A percentile compares a stretch with the other conserved stretches of the same genome.
phyloP scores from a whole-genome alignment of 2,888 invertebrate species.

The Chromoteleia sp. region DNA sequence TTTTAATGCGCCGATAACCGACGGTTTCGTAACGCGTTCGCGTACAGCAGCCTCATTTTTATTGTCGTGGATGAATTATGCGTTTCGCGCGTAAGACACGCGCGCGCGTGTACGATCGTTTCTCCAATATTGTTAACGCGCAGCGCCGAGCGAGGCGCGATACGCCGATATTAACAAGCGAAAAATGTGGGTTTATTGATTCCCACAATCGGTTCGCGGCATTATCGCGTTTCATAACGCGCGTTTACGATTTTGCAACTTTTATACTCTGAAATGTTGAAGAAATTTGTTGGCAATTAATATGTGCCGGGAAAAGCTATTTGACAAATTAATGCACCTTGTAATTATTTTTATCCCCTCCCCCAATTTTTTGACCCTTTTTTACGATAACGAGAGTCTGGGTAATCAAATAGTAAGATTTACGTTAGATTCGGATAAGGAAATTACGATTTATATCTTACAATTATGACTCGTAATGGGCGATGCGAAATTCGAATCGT shows the following conservation, averaged over 20 bases:
- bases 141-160: background rate
- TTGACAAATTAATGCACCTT: conserved; percentile 14
- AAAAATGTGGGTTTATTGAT: conserved; percentile 38
- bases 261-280: conserved; percentile 26
- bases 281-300: conserved; percentile 27
- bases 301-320: conserved; percentile 3
- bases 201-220: conserved; percentile 36
- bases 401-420: background rate
- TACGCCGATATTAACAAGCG: conserved; percentile 16
- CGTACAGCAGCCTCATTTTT: conserved; percentile 11
- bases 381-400: background rate
- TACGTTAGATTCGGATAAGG: background rate
- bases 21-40: conserved; percentile 30
- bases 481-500: no score
- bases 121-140: conserved; percentile 16
- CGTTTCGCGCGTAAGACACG: conserved; percentile 19
- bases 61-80: conserved; percentile 17
- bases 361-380: background rate
- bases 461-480: background rate
- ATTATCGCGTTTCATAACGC: conserved; percentile 31
- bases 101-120: background rate
- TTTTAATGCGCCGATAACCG: conserved; percentile 38
- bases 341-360: background rate
- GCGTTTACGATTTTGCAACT: conserved; percentile 44
- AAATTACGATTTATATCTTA: background rate